Conservation (phyloP, 2,113 vertebrate genomes). For the Cryptoleucopteryx plumbea region DNA sequence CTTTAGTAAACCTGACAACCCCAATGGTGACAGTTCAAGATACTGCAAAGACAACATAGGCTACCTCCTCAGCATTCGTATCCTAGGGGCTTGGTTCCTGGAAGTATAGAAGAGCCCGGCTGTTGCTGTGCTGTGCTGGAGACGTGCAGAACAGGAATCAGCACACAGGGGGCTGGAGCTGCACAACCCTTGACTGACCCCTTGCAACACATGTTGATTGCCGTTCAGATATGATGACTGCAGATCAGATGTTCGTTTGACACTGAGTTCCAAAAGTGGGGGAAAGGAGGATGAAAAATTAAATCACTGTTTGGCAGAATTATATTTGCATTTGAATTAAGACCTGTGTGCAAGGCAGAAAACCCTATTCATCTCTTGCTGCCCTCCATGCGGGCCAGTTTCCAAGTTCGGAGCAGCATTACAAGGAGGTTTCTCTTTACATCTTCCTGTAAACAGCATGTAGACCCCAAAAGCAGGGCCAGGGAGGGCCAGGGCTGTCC, state of each 20-base stretch:
- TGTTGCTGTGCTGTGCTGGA: not conserved
- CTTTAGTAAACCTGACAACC: not conserved
- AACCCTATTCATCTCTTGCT: not conserved
- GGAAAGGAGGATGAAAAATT: not conserved
- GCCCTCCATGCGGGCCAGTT: not conserved
- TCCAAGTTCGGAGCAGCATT: not conserved
- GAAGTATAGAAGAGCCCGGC: not conserved
- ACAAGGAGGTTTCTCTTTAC: slow-evolving; percentile 23
- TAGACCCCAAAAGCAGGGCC: not conserved
- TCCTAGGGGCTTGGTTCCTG: not conserved
- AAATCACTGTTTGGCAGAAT: not conserved
- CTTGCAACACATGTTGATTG: slow-evolving; percentile 25
- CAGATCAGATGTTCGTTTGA: not conserved
- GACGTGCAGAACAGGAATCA: not conserved
- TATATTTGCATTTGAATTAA: not conserved
- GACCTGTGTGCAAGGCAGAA: not conserved
- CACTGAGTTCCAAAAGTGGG: not conserved
- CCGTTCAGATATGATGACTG: not conserved
- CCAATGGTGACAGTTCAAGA: not conserved
- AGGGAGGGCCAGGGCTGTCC: not conserved
- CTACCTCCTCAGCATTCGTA: not conserved
- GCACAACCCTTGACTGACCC: slow-evolving; percentile 13
- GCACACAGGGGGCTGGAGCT: not conserved
- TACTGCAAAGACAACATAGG: not conserved
- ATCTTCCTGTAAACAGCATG: not conserved